Percentiles rank a stretch among this genome's conserved stretches.
phyloP scores from a whole-genome alignment of 2,797 vertebrate species.

The Mormyrus hasselquistii region DNA sequence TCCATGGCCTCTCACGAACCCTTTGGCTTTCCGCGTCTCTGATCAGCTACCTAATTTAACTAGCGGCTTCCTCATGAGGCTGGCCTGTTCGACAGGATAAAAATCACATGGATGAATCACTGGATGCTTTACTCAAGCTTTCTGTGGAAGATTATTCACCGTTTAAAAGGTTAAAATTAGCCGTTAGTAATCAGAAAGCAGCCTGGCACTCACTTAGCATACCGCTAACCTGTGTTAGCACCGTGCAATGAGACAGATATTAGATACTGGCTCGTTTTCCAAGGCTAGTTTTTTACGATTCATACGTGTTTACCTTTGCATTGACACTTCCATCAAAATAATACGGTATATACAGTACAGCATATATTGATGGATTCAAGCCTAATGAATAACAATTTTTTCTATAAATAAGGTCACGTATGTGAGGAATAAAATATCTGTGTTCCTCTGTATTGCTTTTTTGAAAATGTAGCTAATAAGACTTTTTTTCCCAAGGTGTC shows the following conservation, averaged over 20 bases:
- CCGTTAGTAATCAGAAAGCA: background rate
- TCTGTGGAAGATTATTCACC: background rate
- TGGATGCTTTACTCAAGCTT: background rate
- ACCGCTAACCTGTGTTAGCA: background rate
- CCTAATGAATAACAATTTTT: background rate
- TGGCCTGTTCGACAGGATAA: background rate
- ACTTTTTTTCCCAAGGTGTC: background rate
- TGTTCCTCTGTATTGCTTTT: background rate
- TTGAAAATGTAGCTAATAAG: background rate
- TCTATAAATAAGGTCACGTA: background rate
- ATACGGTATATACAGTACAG: background rate
- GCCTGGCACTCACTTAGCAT: background rate
- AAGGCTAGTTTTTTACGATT: background rate
- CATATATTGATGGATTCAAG: background rate
- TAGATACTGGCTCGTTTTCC: background rate
- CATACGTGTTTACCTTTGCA: background rate
- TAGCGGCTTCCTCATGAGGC: background rate
- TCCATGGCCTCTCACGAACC: background rate
- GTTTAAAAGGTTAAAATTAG: background rate
- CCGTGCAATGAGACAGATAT: background rate
- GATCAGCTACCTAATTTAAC: background rate
- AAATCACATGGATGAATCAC: background rate
- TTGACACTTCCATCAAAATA: background rate
- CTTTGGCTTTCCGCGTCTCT: background rate
- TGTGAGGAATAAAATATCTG: background rate